Conservation (phyloP, 2,113 vertebrate species). For the Hippopotamus amphibius region DNA sequence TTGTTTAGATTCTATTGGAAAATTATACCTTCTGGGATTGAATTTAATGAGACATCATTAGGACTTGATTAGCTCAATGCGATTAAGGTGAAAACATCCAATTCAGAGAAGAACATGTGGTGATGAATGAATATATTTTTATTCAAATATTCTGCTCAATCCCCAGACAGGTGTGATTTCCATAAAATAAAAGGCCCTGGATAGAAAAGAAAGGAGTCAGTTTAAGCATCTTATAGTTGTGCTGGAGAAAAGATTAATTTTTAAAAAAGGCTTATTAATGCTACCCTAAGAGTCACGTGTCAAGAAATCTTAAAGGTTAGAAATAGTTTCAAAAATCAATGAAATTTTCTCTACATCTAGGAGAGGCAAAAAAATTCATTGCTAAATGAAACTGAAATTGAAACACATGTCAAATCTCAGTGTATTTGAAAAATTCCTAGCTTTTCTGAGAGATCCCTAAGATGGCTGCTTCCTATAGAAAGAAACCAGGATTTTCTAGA, state of each 20-base stretch:
- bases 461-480: conserved; percentile 42
- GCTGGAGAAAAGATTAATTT: neutral
- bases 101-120: conserved; percentile 57
- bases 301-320: conserved; percentile 52
- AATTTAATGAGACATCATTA: conserved; percentile 73
- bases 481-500: conserved; percentile 3
- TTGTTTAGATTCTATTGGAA: conserved; percentile 77
- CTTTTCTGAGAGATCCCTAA: conserved; percentile 45
- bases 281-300: neutral
- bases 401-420: conserved; percentile 53
- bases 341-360: conserved; percentile 3
- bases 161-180: conserved; percentile 59
- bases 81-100: conserved; percentile 64
- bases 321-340: conserved; percentile 62
- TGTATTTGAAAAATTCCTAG: conserved; percentile 52
- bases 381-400: conserved; percentile 59
- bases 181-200: conserved; percentile 58
- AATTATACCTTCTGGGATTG: conserved; percentile 69
- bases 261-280: conserved; percentile 10
- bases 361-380: conserved; percentile 27
- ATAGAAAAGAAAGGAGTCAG: conserved; percentile 30
- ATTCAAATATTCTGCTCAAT: conserved; percentile 71
- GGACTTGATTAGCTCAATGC: conserved; percentile 71
- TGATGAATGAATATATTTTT: conserved; percentile 69
- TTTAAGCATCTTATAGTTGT: neutral